A percentile compares a stretch with the other conserved stretches of the same genome.
phyloP scores from a whole-genome alignment of 2,797 vertebrate genomes.

The Hemibagrus guttatus region DNA sequence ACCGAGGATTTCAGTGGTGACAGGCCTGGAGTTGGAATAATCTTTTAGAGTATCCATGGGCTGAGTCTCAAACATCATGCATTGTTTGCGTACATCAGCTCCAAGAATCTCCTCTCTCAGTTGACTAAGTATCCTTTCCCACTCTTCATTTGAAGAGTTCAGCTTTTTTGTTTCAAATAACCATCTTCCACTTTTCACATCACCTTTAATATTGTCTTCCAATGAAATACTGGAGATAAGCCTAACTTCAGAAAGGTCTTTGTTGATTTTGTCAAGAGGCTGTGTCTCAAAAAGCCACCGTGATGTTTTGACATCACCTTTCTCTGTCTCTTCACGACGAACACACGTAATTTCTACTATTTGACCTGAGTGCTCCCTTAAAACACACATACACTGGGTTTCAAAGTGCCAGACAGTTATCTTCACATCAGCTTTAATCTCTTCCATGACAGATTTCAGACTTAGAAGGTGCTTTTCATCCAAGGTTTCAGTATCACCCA shows the following conservation, averaged over 20 bases:
- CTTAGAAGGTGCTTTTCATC: slow-evolving; percentile 81
- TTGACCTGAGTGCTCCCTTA: slow-evolving; percentile 83
- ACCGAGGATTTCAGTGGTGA: slow-evolving; percentile 79
- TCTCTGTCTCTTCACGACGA: slow-evolving; percentile 83
- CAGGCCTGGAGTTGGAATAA: slow-evolving; percentile 70
- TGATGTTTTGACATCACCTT: slow-evolving; percentile 80
- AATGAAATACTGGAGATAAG: slow-evolving; percentile 82
- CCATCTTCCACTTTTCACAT: slow-evolving; percentile 78
- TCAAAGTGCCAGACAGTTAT: slow-evolving; percentile 85
- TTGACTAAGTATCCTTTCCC: slow-evolving; percentile 66
- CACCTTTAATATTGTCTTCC: slow-evolving; percentile 80
- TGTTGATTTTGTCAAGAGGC: slow-evolving; percentile 77
- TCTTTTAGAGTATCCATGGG: slow-evolving; percentile 86
- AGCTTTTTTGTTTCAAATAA: slow-evolving; percentile 86
- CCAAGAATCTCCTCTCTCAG: slow-evolving; percentile 81
- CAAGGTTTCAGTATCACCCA: slow-evolving; percentile 81
- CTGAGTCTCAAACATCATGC: slow-evolving; percentile 89
- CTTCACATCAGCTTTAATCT: slow-evolving; percentile 83
- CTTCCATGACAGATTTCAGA: slow-evolving; percentile 82
- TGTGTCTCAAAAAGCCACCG: slow-evolving; percentile 86
- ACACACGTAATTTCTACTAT: slow-evolving; percentile 85
- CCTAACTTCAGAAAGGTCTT: slow-evolving; percentile 76
- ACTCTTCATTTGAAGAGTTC: slow-evolving; percentile 78
- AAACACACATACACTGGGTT: slow-evolving; percentile 83
- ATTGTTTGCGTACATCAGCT: slow-evolving; percentile 85